Base-by-base conservation (phyloP, 2,888 invertebrate genomes). In the Hydrotaea cyrtoneurina region DNA sequence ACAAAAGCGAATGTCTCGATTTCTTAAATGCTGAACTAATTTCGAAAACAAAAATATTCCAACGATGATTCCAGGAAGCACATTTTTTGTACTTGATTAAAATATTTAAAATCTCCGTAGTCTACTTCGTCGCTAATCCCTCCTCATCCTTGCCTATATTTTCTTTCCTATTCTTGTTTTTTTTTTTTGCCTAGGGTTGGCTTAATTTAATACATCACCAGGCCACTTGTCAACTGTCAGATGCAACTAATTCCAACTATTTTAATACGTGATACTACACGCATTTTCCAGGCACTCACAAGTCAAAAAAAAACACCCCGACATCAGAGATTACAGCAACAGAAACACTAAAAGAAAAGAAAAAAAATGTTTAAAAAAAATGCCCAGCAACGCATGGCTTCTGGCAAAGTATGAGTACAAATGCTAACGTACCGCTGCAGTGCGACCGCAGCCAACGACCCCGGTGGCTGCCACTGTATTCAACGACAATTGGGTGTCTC, bases 151-250 rank as follows among this genome's bases (percentile, higher is more conserved):
- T n/a, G n/a, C n/a, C n/a, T n/a, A n/a, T n/a, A n/a, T n/a, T n/a
- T n/a, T n/a, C n/a, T n/a, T n/a, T n/a, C n/a, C n/a, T n/a, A n/a
- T n/a, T n/a, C n/a, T n/a, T n/a, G n/a, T n/a, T n/a, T n/a, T n/a
- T n/a, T n/a, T 13, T 43, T 43, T 10, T 2, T 57, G 5, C 23
- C 23, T 23, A 11, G 8, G 8, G 57, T 7, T 19, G 3, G 5
- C 57, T 59, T 59, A 59, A 59, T 84, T 75, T 64, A 80, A 59
- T 46, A 53, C 78, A 46, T 73, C 73, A 66, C n/a, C 80, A 76
- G 36, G 43, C 26, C 23, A 83, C 81, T 78, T 84, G 78, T 81
- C 69, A 69, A 57, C 72, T 81, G 84, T 81, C 84, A 64, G 75
- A 66, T 78, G 46, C 50, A 72, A 84, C 78, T 76, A 76, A 83